A percentile compares a stretch with the other conserved stretches of the same genome.
Evolutionary conservation across 1,140 invertebrate species (phyloP).

Genomic region (Chironomus tepperi): DNA sequence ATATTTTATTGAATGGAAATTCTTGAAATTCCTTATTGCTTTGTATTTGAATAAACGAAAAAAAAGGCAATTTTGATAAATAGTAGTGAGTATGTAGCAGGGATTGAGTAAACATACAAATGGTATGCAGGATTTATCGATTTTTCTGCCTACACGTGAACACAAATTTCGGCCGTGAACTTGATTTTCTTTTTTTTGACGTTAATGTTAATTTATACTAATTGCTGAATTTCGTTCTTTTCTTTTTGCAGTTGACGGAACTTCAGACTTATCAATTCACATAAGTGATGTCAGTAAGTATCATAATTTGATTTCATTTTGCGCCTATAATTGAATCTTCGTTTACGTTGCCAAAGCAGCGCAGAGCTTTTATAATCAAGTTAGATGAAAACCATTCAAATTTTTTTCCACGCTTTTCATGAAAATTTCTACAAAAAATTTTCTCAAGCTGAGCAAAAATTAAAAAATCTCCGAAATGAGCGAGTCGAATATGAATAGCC

Average conservation of each 20-base stretch:
- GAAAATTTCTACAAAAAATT: too few relatives aligned
- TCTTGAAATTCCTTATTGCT: conserved; percentile 7
- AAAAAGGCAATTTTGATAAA: background rate
- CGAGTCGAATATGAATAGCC: background rate
- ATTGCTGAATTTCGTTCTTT: background rate
- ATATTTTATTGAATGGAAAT: conserved; percentile 18
- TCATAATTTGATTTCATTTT: conserved; percentile 16
- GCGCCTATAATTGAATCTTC: background rate
- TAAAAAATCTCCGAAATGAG: background rate
- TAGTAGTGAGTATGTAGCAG: background rate
- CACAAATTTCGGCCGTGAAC: background rate
- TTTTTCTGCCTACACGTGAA: conserved; percentile 13
- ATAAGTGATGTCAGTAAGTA: conserved; percentile 50
- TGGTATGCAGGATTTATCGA: conserved; percentile 6
- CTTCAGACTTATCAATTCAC: conserved; percentile 35
- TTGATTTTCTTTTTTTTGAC: background rate
- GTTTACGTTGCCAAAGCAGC: background rate
- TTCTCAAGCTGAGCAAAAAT: too few relatives aligned
- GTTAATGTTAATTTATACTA: background rate
- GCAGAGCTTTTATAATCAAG: background rate
- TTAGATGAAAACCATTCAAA: background rate
- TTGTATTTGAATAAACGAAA: background rate
- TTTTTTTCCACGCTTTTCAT: background rate
- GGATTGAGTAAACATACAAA: background rate
- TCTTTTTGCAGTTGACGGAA: background rate